phyloP scores from a whole-genome alignment of 2,113 vertebrate genomes.

The Lagopus muta region DNA sequence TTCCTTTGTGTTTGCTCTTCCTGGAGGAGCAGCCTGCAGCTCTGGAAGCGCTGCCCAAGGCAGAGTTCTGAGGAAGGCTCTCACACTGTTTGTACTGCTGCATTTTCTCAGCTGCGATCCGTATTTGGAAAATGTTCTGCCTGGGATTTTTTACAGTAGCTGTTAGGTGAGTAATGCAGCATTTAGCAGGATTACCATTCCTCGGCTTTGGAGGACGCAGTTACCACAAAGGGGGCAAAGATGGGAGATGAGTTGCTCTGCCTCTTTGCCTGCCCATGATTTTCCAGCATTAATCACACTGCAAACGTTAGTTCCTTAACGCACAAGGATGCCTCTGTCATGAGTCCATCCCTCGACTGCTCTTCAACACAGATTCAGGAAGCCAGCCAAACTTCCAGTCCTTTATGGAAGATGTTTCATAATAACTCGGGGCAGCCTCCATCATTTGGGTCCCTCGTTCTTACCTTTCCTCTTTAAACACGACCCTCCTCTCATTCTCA shows the following conservation, averaged over 20 bases:
- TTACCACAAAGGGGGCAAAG: background rate
- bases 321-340: background rate
- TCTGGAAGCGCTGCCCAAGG: background rate
- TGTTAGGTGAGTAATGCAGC: background rate
- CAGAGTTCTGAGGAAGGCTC: background rate
- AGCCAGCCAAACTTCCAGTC: constrained; percentile 6
- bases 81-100: background rate
- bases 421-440: background rate
- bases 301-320: background rate
- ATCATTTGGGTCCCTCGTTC: background rate
- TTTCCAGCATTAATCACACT: constrained; percentile 18
- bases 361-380: constrained; percentile 30
- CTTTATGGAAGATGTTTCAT: background rate
- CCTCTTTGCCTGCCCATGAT: background rate
- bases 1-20: rapidly evolving
- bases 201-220: background rate
- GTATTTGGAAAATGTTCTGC: background rate
- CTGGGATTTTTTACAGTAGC: background rate
- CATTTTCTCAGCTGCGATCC: background rate
- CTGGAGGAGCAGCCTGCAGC: background rate
- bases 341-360: background rate
- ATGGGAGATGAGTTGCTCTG: background rate
- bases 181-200: background rate
- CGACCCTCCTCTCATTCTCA: background rate
- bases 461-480: background rate